Evolutionary conservation across 2,113 vertebrate species (phyloP).

Genomic region (Oreochromis tanganicae): DNA sequence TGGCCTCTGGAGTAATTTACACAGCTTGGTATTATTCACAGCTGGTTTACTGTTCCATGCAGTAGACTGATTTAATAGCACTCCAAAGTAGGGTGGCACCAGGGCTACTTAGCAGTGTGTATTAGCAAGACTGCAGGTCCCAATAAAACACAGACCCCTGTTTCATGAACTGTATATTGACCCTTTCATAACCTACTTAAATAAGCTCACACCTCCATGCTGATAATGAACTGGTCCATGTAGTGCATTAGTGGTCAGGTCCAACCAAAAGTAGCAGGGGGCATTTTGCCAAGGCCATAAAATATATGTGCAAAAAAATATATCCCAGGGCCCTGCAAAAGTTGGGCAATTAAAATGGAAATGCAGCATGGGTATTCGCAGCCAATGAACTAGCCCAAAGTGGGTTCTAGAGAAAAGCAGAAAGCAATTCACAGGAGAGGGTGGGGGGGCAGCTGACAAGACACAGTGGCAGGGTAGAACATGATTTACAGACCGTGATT

Average conservation of each 20-base stretch:
- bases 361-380: conserved; percentile 50
- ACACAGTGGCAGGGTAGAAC: conserved; percentile 46
- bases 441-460: conserved; percentile 17
- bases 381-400: conserved; percentile 32
- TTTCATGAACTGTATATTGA: conserved; percentile 54
- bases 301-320: conserved; percentile 57
- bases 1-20: conserved; percentile 36
- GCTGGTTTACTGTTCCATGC: conserved; percentile 45
- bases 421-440: not conserved
- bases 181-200: conserved; percentile 51
- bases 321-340: conserved; percentile 38
- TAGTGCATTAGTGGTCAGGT: conserved; percentile 53
- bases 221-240: conserved; percentile 60
- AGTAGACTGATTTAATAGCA: conserved; percentile 63
- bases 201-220: conserved; percentile 44
- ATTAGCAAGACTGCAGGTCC: conserved; percentile 49
- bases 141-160: conserved; percentile 54
- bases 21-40: conserved; percentile 47
- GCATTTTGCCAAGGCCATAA: conserved; percentile 51
- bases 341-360: conserved; percentile 61
- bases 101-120: conserved; percentile 50
- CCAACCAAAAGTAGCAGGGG: conserved; percentile 19
- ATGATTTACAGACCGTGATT: conserved; percentile 65
- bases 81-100: conserved; percentile 55
- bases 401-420: conserved; percentile 22